Evolutionary conservation across 2,113 vertebrate genomes (phyloP), one percentile per base, ranked within the genome.

Genomic region (Nematolebias whitei): DNA sequence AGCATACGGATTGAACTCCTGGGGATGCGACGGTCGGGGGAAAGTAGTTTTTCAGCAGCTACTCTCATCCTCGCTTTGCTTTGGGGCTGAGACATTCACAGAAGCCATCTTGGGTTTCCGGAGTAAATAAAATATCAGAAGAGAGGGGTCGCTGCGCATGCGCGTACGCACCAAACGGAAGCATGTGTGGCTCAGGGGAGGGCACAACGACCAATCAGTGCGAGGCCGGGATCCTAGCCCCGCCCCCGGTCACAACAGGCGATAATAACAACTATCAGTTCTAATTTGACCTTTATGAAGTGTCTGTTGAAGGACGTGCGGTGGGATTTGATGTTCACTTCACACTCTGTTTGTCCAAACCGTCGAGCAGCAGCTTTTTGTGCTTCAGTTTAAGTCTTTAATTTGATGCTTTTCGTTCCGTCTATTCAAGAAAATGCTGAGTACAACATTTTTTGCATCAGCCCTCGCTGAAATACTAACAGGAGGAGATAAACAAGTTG

Each of bases 91-190:
- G 80, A 87, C 86, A 82, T 85, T 86, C 86, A 85, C 79, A 78
- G 88, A 73, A 89, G 92, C 93, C 93, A 94, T 94, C 93, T 93
- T 94, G 91, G 90, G 87, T 90, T 91, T 92, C 78, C 76, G 89
- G 91, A 93, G 93, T 94, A 93, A 93, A 94, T 93, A 94, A 92
- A 90, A 93, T 92, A 91, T 90, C 85, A 81, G 81, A 80, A 77
- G 79, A 90, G 87, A 79, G 88, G 82, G 78, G 78, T 86, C 83
- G 82, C 80, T 92, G 90, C 87, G 92, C 90, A 19, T 91, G 93
- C 90, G 93, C 86, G 65, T 38, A 82, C 52, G 74, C 70, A 45
- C 73, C 26, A 20, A 80, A 78, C 90, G 85, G 89, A 91, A 91
- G 76, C 79, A 63, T 59, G 82, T 85, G 71, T 85, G 71, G 74